Conservation (phyloP, 2,113 vertebrate genomes). For the Gymnorhina tibicen region DNA sequence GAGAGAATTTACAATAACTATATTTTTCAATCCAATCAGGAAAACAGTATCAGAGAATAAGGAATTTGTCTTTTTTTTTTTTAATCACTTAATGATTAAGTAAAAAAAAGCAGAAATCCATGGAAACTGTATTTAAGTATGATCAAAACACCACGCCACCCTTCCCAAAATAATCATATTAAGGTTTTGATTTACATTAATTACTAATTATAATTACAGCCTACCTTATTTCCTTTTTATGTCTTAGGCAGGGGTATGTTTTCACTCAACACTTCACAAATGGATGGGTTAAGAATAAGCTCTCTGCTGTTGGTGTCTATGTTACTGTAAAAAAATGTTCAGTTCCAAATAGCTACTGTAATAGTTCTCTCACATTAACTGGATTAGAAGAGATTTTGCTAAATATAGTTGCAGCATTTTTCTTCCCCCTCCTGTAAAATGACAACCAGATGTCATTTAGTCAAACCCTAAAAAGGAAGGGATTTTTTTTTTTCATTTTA, state of each 20-base stretch:
- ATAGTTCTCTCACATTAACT: neutral
- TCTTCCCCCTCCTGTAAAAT: neutral
- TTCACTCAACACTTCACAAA: conserved; percentile 17
- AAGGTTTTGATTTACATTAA: neutral
- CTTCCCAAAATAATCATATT: neutral
- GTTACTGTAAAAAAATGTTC: neutral
- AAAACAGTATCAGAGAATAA: neutral
- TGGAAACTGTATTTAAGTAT: neutral
- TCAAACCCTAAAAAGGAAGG: conserved; percentile 32
- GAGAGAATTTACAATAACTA: neutral
- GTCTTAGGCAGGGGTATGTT: neutral
- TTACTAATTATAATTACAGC: conserved; percentile 4
- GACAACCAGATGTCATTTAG: neutral
- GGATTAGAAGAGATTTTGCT: conserved; percentile 43
- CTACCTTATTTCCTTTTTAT: neutral
- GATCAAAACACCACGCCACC: neutral
- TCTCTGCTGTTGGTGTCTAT: neutral
- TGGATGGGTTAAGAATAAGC: neutral
- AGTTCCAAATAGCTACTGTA: neutral
- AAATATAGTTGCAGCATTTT: neutral
- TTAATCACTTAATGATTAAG: neutral
- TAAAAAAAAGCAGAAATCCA: neutral
- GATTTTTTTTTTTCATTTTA: conserved; percentile 38
- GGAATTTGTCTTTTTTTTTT: neutral
- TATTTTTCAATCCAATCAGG: neutral